Conservation (phyloP, 92 coral and sea anemone species). For the Epizoanthus rinbou region DNA sequence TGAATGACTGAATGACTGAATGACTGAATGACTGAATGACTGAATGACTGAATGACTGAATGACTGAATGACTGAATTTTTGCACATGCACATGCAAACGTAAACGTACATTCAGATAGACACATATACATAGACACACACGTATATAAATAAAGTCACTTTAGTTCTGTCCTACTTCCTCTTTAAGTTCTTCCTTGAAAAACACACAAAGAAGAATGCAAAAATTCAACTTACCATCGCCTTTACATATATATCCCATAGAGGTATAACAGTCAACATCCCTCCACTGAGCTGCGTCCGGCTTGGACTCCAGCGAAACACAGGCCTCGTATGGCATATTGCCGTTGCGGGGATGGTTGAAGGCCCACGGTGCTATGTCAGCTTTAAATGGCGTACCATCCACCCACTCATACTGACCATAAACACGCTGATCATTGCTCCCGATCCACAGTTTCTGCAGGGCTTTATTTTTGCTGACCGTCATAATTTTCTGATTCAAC, state of each 20-base stretch:
- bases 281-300: constrained; percentile 64
- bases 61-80: no score
- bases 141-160: no score
- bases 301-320: constrained; percentile 58
- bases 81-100: background rate
- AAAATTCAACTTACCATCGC: constrained; percentile 51
- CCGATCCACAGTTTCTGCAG: constrained; percentile 75
- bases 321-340: constrained; percentile 66
- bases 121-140: background rate
- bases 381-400: constrained; percentile 56
- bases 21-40: no score
- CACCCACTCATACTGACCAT: constrained; percentile 59
- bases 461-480: constrained; percentile 30
- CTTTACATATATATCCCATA: constrained; percentile 80
- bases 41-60: no score
- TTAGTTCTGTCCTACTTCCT: no score
- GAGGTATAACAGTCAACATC: constrained; percentile 76
- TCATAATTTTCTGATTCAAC: constrained; percentile 69
- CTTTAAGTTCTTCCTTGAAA: no score
- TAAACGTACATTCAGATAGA: background rate
- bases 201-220: background rate
- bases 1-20: no score
- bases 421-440: constrained; percentile 51
- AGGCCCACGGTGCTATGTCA: constrained; percentile 57
- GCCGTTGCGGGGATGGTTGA: constrained; percentile 43